Evolutionary conservation across 2,113 vertebrate genomes (phyloP).

Genomic region (Callipepla squamata): DNA sequence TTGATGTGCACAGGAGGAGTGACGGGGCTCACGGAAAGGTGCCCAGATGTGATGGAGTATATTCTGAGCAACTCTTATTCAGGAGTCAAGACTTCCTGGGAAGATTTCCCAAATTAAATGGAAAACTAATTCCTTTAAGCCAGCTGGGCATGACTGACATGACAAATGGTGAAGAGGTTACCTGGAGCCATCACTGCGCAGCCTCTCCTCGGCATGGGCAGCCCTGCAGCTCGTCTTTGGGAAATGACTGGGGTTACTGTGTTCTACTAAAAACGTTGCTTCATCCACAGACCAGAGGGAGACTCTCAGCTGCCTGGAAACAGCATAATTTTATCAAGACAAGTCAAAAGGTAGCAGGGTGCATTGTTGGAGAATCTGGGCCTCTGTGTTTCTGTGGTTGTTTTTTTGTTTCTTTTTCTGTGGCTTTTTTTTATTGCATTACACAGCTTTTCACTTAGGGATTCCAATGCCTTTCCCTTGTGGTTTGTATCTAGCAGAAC

Average conservation of each 20-base stretch:
- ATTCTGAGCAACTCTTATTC: neutral
- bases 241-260: neutral
- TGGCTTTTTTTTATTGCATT: neutral
- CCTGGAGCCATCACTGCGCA: neutral
- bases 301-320: neutral
- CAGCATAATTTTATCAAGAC: neutral
- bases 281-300: neutral
- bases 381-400: neutral
- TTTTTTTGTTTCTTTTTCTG: neutral
- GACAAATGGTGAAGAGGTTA: neutral
- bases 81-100: neutral
- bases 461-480: neutral
- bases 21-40: rapidly evolving
- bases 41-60: neutral
- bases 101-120: neutral
- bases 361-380: neutral
- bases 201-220: neutral
- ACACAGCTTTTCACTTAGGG: neutral
- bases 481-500: neutral
- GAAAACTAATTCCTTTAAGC: constrained; percentile 8
- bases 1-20: neutral
- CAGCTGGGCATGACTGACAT: neutral
- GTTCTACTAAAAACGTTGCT: neutral
- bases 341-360: neutral
- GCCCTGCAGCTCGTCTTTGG: neutral